Conservation (phyloP, 2,888 invertebrate species). For the Octonoba sinensis region DNA sequence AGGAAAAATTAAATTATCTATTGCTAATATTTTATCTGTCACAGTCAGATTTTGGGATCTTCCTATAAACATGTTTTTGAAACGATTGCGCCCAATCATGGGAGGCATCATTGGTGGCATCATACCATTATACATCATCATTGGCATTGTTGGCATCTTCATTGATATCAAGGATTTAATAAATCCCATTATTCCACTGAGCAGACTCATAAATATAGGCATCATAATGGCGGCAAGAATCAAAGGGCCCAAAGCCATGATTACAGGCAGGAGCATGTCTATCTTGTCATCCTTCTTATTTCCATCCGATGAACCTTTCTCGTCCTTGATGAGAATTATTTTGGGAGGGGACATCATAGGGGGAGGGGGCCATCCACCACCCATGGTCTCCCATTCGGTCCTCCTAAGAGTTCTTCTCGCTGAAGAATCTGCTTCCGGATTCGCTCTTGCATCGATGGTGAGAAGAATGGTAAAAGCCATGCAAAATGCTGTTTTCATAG, state of each 20-base stretch:
- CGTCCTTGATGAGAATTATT: slow-evolving; percentile 13
- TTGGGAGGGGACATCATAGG: slow-evolving; percentile 18
- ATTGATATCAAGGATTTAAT: slow-evolving; percentile 45
- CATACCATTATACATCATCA: slow-evolving; percentile 9
- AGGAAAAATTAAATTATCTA: background rate
- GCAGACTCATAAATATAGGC: slow-evolving; percentile 50
- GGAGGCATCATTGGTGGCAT: slow-evolving; percentile 20
- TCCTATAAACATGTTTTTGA: background rate
- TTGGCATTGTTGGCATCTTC: slow-evolving; percentile 32
- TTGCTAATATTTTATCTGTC: background rate
- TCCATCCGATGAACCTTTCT: slow-evolving; percentile 5
- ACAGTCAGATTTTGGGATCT: background rate
- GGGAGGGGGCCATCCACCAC: slow-evolving; percentile 13
- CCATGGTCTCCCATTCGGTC: slow-evolving; percentile 35
- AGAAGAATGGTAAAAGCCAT: background rate
- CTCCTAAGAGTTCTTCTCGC: slow-evolving; percentile 7
- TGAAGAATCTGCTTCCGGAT: background rate
- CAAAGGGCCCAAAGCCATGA: slow-evolving; percentile 46
- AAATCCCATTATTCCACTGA: slow-evolving; percentile 46
- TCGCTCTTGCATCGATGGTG: slow-evolving; percentile 16
- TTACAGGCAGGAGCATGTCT: slow-evolving; percentile 18
- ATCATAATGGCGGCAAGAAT: slow-evolving; percentile 45
- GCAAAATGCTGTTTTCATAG: slow-evolving; percentile 9
- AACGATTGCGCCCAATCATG: no score
- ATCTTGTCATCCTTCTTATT: slow-evolving; percentile 43